Evolutionary conservation across 2,113 vertebrate species (phyloP).

Genomic region (Pleuronectes platessa): DNA sequence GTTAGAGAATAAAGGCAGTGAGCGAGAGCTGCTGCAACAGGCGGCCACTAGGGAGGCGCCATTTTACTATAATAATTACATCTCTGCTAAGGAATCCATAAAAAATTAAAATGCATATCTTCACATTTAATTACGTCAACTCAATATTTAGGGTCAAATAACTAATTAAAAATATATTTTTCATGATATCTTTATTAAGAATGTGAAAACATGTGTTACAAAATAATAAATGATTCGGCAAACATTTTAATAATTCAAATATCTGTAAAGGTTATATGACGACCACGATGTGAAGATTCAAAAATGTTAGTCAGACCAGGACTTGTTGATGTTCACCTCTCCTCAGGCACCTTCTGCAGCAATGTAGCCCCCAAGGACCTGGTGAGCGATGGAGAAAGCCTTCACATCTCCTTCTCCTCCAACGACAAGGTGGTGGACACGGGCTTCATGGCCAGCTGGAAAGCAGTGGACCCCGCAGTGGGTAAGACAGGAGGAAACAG

Average conservation of each 20-base stretch:
- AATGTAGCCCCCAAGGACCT: conserved; percentile 70
- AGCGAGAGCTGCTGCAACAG: too few relatives aligned
- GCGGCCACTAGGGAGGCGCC: too few relatives aligned
- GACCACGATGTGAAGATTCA: too few relatives aligned
- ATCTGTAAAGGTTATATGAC: neutral
- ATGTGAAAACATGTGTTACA: neutral
- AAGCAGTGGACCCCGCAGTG: conserved; percentile 68
- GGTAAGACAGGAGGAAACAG: conserved; percentile 42
- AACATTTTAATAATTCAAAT: neutral
- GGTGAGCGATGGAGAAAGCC: conserved; percentile 74
- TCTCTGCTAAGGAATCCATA: neutral
- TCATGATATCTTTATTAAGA: neutral
- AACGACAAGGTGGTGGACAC: conserved; percentile 81
- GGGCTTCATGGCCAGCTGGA: conserved; percentile 80
- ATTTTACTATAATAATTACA: too few relatives aligned
- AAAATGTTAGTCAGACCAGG: neutral
- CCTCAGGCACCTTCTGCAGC: conserved; percentile 78
- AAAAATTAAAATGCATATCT: neutral
- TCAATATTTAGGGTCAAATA: neutral
- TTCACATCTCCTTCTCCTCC: conserved; percentile 78
- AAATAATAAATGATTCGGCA: neutral
- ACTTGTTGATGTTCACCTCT: conserved; percentile 8
- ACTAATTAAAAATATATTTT: neutral
- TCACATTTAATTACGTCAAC: neutral
- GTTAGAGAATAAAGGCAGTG: too few relatives aligned